Base-by-base conservation (phyloP, 2,888 invertebrate genomes). In the Antheraea assamensis region DNA sequence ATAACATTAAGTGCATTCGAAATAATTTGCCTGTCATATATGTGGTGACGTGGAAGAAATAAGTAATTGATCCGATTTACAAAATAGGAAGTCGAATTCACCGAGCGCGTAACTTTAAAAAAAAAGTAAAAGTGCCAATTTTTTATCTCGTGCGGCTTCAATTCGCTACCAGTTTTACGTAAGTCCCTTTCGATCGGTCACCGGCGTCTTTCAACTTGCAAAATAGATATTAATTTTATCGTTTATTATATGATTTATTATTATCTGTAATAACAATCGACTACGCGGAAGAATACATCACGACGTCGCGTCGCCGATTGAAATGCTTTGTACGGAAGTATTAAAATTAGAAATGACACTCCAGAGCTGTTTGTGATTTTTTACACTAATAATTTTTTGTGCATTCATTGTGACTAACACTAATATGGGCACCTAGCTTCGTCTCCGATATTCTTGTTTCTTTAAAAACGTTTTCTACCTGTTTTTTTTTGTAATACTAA, bases 51-150 rank as follows among this genome's bases (percentile, higher is more conserved):
- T 68, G 27, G n/a, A 66, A 66, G 0, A 68, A 10, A 64, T 24
- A 64, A 30, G 27, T 61, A 64, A 30, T 10, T 71, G 71, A 55
- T 35, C 58, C 35, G 3, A 58, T 75, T 73, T 70, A 74, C 72
- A 78, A 74, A 78, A 78, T 78, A 79, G 77, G 79, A 82, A 79
- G 76, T 77, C 73, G 76, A 77, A 75, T 78, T 78, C 74, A 74
- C 82, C 78, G 84, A 86, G 85, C 85, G 85, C 85, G 86, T 85
- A 84, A 83, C 35, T 35, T 82, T 78, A 89, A 90, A 90, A 91
- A 92, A 90, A 90, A 91, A 92, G 91, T 90, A 90, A 92, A 92
- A 92, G 92, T 89, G 42, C 42, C 75, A 77, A 74, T 78, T 84
- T 84, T 85, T 86, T 85, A 83, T 83, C 82, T 82, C 76, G 75